Percentiles rank a stretch among this genome's conserved stretches.
phyloP scores from a whole-genome alignment of 2,797 vertebrate species.

The Hoplostethus mediterraneus region DNA sequence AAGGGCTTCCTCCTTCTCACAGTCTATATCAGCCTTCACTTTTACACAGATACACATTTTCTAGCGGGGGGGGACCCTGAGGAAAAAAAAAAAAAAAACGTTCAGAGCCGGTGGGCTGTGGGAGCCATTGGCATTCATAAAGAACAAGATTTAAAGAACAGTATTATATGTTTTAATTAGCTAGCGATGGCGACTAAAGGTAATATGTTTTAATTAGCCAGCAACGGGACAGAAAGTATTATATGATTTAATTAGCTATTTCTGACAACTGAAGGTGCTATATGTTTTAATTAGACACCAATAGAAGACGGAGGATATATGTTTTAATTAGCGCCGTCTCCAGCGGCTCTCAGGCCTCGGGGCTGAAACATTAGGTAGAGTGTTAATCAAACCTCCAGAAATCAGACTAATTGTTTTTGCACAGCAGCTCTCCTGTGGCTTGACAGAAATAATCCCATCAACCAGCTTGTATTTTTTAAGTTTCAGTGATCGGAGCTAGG shows the following conservation, averaged over 20 bases:
- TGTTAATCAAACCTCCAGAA: conserved; percentile 80
- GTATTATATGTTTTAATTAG: conserved; percentile 73
- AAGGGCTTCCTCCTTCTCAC: background rate
- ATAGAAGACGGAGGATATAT: conserved; percentile 69
- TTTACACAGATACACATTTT: conserved; percentile 9
- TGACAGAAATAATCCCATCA: conserved; percentile 71
- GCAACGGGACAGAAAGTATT: conserved; percentile 65
- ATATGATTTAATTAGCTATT: conserved; percentile 72
- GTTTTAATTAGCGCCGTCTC: conserved; percentile 79
- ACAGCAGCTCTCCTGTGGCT: conserved; percentile 61
- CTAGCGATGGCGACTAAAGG: conserved; percentile 59
- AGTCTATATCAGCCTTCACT: background rate
- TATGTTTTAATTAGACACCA: conserved; percentile 80
- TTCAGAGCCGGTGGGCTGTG: conserved; percentile 1
- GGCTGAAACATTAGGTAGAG: conserved; percentile 68
- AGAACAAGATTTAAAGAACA: conserved; percentile 40
- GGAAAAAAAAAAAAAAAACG: background rate
- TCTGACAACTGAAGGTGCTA: conserved; percentile 71
- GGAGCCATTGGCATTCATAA: conserved; percentile 20
- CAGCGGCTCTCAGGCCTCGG: conserved; percentile 62
- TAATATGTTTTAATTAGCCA: conserved; percentile 75
- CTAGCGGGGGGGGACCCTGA: background rate
- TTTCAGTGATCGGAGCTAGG: conserved; percentile 32
- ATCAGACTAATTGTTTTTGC: conserved; percentile 82
- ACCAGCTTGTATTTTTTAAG: background rate